These are phyloP conservation scores for Euwallacea similis DNA, from an alignment of 1,140 invertebrate species.

Conservation along the genomic window DNA sequence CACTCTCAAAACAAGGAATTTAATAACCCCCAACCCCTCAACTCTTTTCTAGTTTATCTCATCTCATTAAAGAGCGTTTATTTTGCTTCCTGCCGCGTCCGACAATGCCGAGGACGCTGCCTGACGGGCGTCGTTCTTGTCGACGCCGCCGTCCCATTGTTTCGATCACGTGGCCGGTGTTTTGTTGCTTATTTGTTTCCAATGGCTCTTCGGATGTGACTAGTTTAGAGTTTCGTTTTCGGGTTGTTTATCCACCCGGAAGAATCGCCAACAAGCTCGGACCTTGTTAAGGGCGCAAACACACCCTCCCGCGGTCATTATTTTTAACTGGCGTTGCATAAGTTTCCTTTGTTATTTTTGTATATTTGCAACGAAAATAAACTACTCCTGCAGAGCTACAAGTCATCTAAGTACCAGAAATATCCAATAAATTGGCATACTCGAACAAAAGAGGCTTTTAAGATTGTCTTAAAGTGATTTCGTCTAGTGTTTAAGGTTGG, in stretches of 20 bases:
- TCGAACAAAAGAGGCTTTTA: conserved; percentile 24
- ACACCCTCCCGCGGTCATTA: conserved; percentile 6
- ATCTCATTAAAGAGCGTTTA: conserved; percentile 27
- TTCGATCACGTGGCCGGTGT: conserved; percentile 30
- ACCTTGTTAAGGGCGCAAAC: conserved; percentile 17
- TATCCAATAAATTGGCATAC: too few species aligned
- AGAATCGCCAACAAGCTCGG: conserved; percentile 25
- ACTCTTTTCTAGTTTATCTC: conserved; percentile 16
- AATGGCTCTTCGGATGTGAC: conserved; percentile 30
- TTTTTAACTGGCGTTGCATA: conserved; percentile 18
- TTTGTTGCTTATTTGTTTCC: conserved; percentile 38
- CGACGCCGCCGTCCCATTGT: conserved; percentile 24
- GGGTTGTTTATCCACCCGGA: conserved; percentile 30
- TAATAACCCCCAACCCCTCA: conserved; percentile 22
- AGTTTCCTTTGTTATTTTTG: conserved; percentile 4
- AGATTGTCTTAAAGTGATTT: conserved; percentile 27
- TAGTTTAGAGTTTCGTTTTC: conserved; percentile 31
- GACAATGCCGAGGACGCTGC: conserved; percentile 20
- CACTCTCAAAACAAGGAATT: conserved; percentile 21
- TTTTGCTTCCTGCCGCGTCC: conserved; percentile 18
- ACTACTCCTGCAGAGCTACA: too few species aligned
- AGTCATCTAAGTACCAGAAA: too few species aligned
- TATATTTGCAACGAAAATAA: neutral
- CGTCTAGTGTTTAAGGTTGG: conserved; percentile 25
- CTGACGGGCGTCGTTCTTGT: conserved; percentile 28